Evolutionary conservation across 2,797 vertebrate genomes (phyloP), one percentile per base, ranked within the genome.

Genomic region (Myotis myotis): DNA sequence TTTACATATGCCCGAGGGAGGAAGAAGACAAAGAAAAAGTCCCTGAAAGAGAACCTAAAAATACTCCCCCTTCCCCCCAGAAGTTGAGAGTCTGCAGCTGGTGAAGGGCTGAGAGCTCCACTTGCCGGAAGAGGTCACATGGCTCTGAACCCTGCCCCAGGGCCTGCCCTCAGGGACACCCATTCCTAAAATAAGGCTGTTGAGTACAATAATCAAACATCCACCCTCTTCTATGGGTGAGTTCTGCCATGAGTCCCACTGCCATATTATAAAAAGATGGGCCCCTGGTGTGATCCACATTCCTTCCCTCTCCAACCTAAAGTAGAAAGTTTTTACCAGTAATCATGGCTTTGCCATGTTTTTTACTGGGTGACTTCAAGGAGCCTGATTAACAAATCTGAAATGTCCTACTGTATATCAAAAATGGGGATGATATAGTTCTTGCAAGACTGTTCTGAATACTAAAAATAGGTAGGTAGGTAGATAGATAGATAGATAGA

Each of bases 1-100:
- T 97, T 96, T 97, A 96, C 88, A 95, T 93, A 96, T 47, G 85
- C 71, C 74, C 22, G 64, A 49, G 79, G 51, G 70, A 49, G 75
- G 51, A 96, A 87, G 88, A 92, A 93, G 25, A 91, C 60, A 92
- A 84, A 88, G 85, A 64, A 23, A 86, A 75, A 49, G 22, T 41
- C 89, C 3, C 81, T 83, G 19, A 90, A 64, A 81, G 49, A 70
- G 60, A 93, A 55, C n/a, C 33, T 62, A 25, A 53, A 78, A 70
- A 38, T 38, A 95, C 71, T 49, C 2, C 8, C 12, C 60, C 38
- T 81, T 85, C 1, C 4, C 28, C 8, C 2, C 2, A 79, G 81
- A 94, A 88, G 13, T n/a, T 74, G 22, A 84, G 75, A 44, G 16
- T 38, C 51, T 12, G 64, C 8, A 47, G 30, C 22, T 49, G 79